These are phyloP conservation scores for Origma solitaria DNA, from an alignment of 2,113 vertebrate genomes.

Conservation along the genomic window DNA sequence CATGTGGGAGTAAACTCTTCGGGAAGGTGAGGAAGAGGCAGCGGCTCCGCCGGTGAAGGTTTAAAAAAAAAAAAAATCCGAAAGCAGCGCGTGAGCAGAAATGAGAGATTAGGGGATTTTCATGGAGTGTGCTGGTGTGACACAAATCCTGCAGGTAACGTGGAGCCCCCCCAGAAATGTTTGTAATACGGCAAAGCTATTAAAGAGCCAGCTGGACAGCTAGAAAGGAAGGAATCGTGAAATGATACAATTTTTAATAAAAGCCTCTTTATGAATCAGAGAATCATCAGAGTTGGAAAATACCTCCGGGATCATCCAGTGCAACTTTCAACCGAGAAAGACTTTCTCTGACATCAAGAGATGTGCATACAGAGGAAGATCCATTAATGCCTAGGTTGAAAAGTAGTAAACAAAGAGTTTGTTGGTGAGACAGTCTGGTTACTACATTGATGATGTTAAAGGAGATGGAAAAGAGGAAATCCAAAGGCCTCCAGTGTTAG, in stretches of 20 bases:
- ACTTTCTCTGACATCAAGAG: not conserved
- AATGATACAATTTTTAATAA: not conserved
- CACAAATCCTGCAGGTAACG: not conserved
- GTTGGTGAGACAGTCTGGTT: not conserved
- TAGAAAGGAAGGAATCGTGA: not conserved
- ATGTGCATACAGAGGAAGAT: fast-evolving
- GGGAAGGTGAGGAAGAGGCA: not conserved
- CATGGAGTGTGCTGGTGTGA: not conserved
- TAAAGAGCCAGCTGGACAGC: not conserved
- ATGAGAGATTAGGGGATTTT: not conserved
- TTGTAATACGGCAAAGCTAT: not conserved
- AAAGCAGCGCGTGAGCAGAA: not conserved
- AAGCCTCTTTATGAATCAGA: not conserved
- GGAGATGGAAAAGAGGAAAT: not conserved
- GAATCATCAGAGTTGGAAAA: not conserved
- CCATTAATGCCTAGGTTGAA: not conserved
- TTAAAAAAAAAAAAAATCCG: not conserved
- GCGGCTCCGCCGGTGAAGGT: not conserved
- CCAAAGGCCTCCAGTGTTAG: not conserved
- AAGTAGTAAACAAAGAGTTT: not conserved
- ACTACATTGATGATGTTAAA: not conserved
- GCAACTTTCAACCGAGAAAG: not conserved
- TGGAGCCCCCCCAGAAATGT: not conserved
- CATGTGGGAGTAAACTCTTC: fast-evolving
- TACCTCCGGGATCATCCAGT: not conserved